Evolutionary conservation across 2,113 vertebrate species (phyloP).

Genomic region (Orientallactaga bullata): DNA sequence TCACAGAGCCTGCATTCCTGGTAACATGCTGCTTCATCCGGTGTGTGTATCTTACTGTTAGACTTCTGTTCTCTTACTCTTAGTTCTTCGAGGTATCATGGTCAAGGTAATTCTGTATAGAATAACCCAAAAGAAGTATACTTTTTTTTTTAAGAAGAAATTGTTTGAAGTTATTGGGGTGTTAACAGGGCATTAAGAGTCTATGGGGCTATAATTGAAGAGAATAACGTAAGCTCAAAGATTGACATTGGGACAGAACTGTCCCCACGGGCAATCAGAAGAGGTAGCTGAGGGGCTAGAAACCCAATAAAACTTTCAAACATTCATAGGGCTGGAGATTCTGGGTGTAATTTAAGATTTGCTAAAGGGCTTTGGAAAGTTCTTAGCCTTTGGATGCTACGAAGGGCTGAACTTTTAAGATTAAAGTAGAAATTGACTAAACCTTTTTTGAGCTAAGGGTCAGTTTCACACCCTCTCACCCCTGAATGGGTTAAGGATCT

Average conservation of each 20-base stretch:
- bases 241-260: background rate
- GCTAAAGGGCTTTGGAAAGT: background rate
- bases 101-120: constrained; percentile 7
- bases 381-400: constrained; percentile 7
- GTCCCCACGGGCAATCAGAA: background rate
- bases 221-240: background rate
- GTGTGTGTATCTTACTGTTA: no score
- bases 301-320: constrained; percentile 10
- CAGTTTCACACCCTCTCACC: background rate
- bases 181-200: background rate
- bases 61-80: no score
- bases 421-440: constrained; percentile 26
- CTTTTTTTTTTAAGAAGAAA: background rate
- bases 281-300: background rate
- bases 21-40: background rate
- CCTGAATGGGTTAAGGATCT: background rate
- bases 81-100: background rate
- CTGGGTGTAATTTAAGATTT: constrained; percentile 6
- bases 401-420: constrained; percentile 25
- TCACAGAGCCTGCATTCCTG: background rate
- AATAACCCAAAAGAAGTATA: background rate
- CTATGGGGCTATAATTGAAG: background rate
- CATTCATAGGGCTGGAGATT: background rate
- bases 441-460: background rate
- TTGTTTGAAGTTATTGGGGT: background rate